Conservation (phyloP, 2,113 vertebrate genomes). For the Recurvirostra avosetta region DNA sequence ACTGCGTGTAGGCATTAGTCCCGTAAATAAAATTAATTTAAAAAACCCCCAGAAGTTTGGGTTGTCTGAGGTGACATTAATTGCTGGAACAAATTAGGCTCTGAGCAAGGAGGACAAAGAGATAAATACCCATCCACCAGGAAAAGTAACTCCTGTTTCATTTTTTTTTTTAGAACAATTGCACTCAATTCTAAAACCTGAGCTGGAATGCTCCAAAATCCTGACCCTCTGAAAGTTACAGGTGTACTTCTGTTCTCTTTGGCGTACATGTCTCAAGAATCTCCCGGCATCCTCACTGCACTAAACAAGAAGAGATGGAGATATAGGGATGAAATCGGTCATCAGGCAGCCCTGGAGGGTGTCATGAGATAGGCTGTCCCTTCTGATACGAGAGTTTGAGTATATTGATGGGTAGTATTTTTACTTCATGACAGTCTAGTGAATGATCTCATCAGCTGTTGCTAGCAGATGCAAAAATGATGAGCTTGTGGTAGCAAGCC, state of each 20-base stretch:
- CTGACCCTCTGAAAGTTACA: neutral
- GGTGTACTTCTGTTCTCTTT: neutral
- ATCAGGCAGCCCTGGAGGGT: neutral
- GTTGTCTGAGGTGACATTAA: neutral
- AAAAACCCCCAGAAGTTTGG: neutral
- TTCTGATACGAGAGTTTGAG: neutral
- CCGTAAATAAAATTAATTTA: neutral
- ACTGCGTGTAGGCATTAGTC: neutral
- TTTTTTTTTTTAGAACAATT: neutral
- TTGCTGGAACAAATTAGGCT: neutral
- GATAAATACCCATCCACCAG: neutral
- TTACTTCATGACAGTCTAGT: neutral
- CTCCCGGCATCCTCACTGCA: neutral
- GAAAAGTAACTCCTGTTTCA: neutral
- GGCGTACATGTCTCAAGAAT: neutral
- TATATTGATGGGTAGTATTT: neutral
- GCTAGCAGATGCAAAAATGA: constrained; percentile 9
- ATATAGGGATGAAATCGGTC: neutral
- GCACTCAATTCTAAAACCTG: neutral
- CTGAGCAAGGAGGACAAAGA: neutral
- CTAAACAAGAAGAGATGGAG: neutral
- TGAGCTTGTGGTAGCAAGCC: neutral
- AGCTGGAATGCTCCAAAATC: neutral
- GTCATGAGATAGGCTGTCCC: neutral
- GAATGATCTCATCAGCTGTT: constrained; percentile 6